These are phyloP conservation scores for Drosophila testacea DNA, from an alignment of 2,888 invertebrate genomes.

Conservation along the genomic window DNA sequence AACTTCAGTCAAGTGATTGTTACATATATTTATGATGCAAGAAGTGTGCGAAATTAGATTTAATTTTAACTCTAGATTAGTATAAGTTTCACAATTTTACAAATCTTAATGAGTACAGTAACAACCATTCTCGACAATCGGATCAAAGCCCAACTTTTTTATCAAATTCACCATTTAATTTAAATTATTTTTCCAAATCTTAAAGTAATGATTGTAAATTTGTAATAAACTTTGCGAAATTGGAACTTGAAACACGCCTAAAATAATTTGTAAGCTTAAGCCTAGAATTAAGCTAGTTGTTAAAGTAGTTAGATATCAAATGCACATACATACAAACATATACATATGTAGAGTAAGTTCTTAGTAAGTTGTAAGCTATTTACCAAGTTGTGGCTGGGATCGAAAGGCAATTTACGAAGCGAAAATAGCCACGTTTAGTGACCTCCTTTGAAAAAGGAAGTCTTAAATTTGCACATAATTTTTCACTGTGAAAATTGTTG, in stretches of 20 bases:
- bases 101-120: not conserved
- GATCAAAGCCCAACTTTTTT: too few species aligned
- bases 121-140: not conserved
- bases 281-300: constrained; percentile 23
- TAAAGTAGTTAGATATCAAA: constrained; percentile 12
- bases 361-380: not conserved
- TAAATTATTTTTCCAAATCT: too few species aligned
- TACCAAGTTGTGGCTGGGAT: constrained; percentile 11
- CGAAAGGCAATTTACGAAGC: constrained; percentile 23
- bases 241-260: not conserved
- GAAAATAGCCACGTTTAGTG: constrained; percentile 32
- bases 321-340: not conserved
- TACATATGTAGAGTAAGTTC: not conserved
- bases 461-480: constrained; percentile 54
- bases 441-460: constrained; percentile 39
- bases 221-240: not conserved
- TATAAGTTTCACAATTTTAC: not conserved
- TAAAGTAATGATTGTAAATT: too few species aligned
- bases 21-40: too few species aligned
- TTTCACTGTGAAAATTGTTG: constrained; percentile 37
- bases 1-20: too few species aligned
- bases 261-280: constrained; percentile 11
- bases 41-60: not conserved
- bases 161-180: too few species aligned
- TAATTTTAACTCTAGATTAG: not conserved